Evolutionary conservation across 1,140 invertebrate genomes (phyloP), one percentile per base, ranked within the genome.

Genomic region (Zaprionus vittiger): DNA sequence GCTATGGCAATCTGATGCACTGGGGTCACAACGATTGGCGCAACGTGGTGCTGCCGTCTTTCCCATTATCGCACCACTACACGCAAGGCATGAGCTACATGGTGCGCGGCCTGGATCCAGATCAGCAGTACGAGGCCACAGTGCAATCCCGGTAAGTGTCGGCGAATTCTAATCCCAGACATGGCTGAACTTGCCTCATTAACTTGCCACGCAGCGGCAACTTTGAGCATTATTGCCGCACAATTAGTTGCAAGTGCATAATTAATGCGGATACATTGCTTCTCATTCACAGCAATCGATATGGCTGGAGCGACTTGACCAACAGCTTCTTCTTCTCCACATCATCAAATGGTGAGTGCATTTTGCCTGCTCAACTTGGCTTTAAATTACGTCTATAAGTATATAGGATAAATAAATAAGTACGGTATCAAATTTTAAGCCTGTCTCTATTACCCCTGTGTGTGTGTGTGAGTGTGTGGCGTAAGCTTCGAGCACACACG

Each of bases 81-180:
- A 90, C 94, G 11, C 95, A 95, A 75, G 93, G 93, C 63, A 95
- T 95, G 94, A 94, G 93, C 76, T 95, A 95, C 81, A 93, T 95
- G 86, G 94, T 95, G 75, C 93, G 93, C 69, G 94, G 94, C 57
- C 93, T 95, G 44, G 94, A 95, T 79, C 93, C 94, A 5, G 94
- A 94, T 59, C 93, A 93, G 68, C 94, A 95, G 66, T 95, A 95
- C 79, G 95, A 95, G 80, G 95, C 94, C 20, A 94, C 93, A 79
- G 94, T 95, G 37, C 94, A 95, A 83, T 95, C 95, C 34, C 94
- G 94, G 92, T 93, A 76, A 85, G 81, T 80, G 31, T 59, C 47
- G 12, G 20, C 20, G 4, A 12, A 1, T 52, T 12, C 47, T 14
- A 52, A 52, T 52, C 17, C 47, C n/a, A 49, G 17, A 49, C 7